These are phyloP conservation scores for Microplitis mediator DNA, from an alignment of 1,140 invertebrate genomes.

Conservation along the genomic window DNA sequence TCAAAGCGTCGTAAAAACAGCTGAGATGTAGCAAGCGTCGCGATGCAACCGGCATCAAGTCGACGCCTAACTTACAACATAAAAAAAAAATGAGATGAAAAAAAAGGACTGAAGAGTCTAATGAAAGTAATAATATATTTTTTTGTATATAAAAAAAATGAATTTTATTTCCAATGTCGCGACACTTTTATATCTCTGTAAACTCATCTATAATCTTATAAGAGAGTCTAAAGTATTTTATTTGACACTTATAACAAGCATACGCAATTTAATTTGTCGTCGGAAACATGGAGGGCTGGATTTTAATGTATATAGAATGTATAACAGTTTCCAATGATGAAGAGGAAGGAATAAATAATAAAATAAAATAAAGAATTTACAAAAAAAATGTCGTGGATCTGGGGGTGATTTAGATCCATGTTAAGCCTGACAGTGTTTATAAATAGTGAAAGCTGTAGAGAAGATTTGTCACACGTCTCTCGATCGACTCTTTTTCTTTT, in stretches of 20 bases:
- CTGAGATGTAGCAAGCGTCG: conserved; percentile 54
- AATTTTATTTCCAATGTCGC: no score
- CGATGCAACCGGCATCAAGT: conserved; percentile 17
- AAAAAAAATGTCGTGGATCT: not conserved
- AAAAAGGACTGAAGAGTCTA: not conserved
- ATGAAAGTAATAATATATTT: conserved; percentile 3
- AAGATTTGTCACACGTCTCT: conserved; percentile 50
- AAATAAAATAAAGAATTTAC: no score
- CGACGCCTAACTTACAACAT: not conserved
- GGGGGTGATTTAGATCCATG: conserved; percentile 49
- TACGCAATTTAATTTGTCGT: no score
- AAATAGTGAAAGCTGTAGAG: conserved; percentile 47
- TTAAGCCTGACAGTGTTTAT: conserved; percentile 53
- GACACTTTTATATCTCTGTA: no score
- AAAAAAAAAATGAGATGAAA: conserved; percentile 1
- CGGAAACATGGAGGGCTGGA: no score
- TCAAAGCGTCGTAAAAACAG: conserved; percentile 63
- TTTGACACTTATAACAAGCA: no score
- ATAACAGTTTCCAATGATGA: no score
- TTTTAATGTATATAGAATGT: no score
- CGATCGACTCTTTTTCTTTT: not conserved
- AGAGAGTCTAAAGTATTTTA: no score
- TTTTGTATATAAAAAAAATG: conserved; percentile 17
- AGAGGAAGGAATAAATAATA: no score
- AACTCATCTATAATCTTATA: no score